Conservation (phyloP, 2,113 vertebrate genomes). For the Isurus oxyrinchus region DNA sequence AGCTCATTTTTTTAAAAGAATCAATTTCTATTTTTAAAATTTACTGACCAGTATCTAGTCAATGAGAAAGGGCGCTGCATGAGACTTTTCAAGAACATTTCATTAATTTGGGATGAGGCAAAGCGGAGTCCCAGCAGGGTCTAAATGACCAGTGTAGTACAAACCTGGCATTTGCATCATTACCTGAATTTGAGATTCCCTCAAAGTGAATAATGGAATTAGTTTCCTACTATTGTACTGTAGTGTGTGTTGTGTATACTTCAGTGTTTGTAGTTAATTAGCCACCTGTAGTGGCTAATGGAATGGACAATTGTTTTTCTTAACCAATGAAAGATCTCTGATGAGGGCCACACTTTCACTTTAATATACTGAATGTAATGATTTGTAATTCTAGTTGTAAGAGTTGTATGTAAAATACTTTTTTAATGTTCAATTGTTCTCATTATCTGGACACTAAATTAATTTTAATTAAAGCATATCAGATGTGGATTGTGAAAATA, state of each 20-base stretch:
- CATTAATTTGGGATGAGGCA: background rate
- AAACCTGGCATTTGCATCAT: background rate
- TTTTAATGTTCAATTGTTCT: conserved; percentile 18
- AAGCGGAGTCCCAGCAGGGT: background rate
- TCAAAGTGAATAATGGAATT: background rate
- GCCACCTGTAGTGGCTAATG: background rate
- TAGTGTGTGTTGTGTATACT: background rate
- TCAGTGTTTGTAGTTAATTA: background rate
- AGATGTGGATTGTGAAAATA: background rate
- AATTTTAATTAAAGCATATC: conserved; percentile 22
- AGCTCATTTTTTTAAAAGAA: background rate
- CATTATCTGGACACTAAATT: background rate
- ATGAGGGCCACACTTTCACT: background rate
- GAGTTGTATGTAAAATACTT: background rate
- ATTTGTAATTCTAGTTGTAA: background rate
- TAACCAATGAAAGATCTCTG: background rate
- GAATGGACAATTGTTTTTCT: background rate
- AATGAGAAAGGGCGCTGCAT: background rate
- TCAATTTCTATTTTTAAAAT: background rate
- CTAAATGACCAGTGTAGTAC: background rate
- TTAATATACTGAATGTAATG: background rate
- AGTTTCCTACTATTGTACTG: background rate
- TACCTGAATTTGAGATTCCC: background rate
- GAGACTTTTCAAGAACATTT: background rate
- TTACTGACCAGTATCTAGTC: background rate